phyloP scores from a whole-genome alignment of 2,113 vertebrate species.

The Brachirus orientalis region DNA sequence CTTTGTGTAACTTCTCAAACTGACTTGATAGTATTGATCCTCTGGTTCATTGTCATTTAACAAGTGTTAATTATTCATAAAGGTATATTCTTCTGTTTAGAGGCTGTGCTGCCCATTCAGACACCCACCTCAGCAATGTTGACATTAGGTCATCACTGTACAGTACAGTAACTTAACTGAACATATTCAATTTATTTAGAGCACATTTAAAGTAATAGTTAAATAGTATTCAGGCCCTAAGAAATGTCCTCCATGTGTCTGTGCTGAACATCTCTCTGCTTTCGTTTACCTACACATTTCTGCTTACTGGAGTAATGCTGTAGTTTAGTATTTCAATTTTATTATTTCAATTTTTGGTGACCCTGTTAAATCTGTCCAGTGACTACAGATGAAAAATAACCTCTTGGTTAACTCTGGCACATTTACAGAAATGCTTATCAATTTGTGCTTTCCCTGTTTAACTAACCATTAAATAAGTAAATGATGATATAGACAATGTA shows the following conservation, averaged over 20 bases:
- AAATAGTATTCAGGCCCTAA: no score
- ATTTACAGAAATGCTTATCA: neutral
- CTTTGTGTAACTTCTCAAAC: constrained; percentile 1
- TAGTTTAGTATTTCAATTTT: no score
- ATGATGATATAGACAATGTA: no score
- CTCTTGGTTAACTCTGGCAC: neutral
- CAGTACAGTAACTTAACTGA: neutral
- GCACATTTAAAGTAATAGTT: no score
- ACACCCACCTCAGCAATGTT: constrained; percentile 39
- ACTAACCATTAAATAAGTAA: no score
- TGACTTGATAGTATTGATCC: constrained; percentile 30
- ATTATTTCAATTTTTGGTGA: no score
- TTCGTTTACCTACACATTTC: no score
- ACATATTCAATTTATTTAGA: no score
- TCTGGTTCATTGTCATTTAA: constrained; percentile 1
- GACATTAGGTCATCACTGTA: constrained; percentile 6
- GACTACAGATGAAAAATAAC: neutral
- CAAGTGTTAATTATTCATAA: constrained; percentile 34
- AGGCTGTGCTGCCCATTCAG: constrained; percentile 31
- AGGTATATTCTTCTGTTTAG: constrained; percentile 28
- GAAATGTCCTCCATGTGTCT: no score
- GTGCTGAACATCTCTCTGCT: no score
- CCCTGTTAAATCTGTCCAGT: neutral
- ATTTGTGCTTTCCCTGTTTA: neutral
- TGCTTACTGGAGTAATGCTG: no score